Conservation (phyloP, 2,888 invertebrate genomes). For the Dendrolimus houi region DNA sequence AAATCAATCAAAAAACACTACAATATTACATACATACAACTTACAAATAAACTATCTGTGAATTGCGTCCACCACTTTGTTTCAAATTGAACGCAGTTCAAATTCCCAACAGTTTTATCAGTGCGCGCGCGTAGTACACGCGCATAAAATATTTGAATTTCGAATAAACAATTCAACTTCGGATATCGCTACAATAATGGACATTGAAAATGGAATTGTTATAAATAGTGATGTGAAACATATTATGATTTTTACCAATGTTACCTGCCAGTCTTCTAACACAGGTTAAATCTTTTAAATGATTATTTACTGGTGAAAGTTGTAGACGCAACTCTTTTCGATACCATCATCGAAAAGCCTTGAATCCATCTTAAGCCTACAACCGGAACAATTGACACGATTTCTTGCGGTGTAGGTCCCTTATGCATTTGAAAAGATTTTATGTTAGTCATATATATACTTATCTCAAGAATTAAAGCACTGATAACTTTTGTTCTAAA, state of each 20-base stretch:
- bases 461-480: conserved; percentile 5
- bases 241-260: not conserved
- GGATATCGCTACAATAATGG: conserved; percentile 4
- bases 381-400: conserved; percentile 5
- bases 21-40: too few species aligned
- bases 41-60: too few species aligned
- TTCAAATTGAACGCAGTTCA: not conserved
- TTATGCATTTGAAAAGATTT: conserved; percentile 7
- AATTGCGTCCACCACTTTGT: not conserved
- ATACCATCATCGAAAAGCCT: conserved; percentile 1
- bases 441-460: conserved; percentile 11
- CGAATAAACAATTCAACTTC: not conserved
- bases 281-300: not conserved
- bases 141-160: not conserved
- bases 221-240: not conserved
- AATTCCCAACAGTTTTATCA: not conserved
- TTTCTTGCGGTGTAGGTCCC: conserved; percentile 6
- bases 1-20: too few species aligned
- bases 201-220: conserved; percentile 8
- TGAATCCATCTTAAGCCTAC: conserved; percentile 6
- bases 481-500: conserved; percentile 2
- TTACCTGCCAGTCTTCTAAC: not conserved
- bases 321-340: conserved; percentile 7
- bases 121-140: conserved; percentile 3
- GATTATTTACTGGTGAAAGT: not conserved